Percentiles rank a stretch among this genome's conserved stretches.
phyloP scores from a whole-genome alignment of 2,113 vertebrate genomes.

The Amphiprion ocellaris region DNA sequence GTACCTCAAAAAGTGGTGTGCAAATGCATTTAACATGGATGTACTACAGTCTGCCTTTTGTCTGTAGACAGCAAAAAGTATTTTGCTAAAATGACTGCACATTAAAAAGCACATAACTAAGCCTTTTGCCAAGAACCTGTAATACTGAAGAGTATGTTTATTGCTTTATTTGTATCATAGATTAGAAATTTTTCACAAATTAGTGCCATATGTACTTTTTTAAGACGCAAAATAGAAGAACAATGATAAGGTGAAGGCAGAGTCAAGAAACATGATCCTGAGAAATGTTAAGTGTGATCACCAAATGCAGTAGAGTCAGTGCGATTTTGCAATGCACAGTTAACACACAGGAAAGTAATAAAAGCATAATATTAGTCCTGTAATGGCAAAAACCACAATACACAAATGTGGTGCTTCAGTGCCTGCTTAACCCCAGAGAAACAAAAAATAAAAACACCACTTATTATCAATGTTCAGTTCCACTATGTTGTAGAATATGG shows the following conservation, averaged over 20 bases:
- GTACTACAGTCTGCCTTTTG: constrained; percentile 60
- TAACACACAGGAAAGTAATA: not conserved
- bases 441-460: constrained; percentile 10
- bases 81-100: constrained; percentile 72
- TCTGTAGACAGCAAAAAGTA: constrained; percentile 49
- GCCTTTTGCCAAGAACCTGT: constrained; percentile 78
- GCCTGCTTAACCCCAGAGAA: constrained; percentile 56
- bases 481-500: constrained; percentile 6
- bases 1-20: constrained; percentile 53
- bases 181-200: constrained; percentile 52
- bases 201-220: constrained; percentile 59
- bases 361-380: not conserved
- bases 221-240: constrained; percentile 23
- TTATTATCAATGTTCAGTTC: not conserved
- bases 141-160: constrained; percentile 54
- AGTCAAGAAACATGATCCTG: not conserved
- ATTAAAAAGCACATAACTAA: constrained; percentile 81
- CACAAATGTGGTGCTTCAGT: constrained; percentile 55
- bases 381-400: constrained; percentile 31
- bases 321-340: not conserved
- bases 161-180: constrained; percentile 56
- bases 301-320: constrained; percentile 24
- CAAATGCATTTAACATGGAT: constrained; percentile 52
- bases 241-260: not conserved
- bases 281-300: not conserved